Evolutionary conservation across 1,140 invertebrate species (phyloP), one percentile per base, ranked within the genome.

Genomic region (Drosophila orosa): DNA sequence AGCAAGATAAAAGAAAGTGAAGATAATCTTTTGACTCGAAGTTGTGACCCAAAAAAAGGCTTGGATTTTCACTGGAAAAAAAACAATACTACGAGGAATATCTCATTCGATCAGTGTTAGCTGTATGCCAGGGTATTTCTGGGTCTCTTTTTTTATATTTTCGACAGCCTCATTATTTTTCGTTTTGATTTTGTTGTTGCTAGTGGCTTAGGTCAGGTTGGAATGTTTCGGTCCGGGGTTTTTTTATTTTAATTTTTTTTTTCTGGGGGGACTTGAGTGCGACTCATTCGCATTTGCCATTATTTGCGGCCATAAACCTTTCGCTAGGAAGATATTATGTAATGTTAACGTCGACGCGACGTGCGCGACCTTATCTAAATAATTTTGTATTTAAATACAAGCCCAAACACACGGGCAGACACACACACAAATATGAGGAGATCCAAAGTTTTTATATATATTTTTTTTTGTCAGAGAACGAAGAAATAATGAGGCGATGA

Each of bases 131-230:
- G 39, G 63, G 40, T 57, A 29, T 67, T 54, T 45, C 56, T 27
- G 47, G 27, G 35, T 71, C 48, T 68, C 31, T 27, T 68, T 69
- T 52, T 19, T 22, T 40, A 6, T 40, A 52, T 52, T 33, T 71
- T 71, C 47, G 67, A 58, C 67, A 71, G 33, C n/a, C 67, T 15
- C 73, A 56, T 44, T 27, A 50, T 60, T 55, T 71, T 52, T 68
- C 29, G n/a, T 55, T 78, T 57, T 67, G 44, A 24, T 67, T 69
- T 67, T 67, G 42, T 48, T 74, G 50, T 59, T 69, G 60, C 42
- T 75, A 86, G 78, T 84, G 84, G 57, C 85, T 89, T 84, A 90
- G 84, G 84, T 89, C 85, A 89, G 84, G 75, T 80, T 69, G 75
- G 59, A 62, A 66, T 67, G 59, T 68, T 66, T 62, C 45, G 56